phyloP scores from a whole-genome alignment of 1,140 invertebrate genomes.

The Ceratoteleas bidentatus region DNA sequence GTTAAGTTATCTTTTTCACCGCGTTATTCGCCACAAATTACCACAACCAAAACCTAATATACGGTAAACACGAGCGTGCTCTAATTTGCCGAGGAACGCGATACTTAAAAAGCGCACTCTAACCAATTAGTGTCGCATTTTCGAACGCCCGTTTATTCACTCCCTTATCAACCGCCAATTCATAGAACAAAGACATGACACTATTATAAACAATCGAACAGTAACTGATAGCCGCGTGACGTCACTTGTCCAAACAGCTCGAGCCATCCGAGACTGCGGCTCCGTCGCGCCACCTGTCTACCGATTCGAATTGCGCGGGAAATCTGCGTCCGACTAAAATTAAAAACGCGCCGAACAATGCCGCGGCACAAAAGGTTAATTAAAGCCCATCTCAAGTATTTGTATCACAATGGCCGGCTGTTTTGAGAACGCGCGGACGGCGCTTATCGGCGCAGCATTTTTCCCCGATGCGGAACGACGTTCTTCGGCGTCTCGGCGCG shows the following conservation, averaged over 20 bases:
- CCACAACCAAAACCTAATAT: conserved; percentile 20
- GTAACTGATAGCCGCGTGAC: background rate
- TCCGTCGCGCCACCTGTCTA: too few relatives aligned
- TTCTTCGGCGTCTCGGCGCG: conserved; percentile 51
- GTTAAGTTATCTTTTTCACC: too few relatives aligned
- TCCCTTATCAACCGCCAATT: conserved; percentile 1
- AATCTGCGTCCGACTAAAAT: conserved; percentile 16
- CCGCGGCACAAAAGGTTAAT: conserved; percentile 38
- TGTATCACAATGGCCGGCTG: conserved; percentile 28
- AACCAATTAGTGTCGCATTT: conserved; percentile 34
- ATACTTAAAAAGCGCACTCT: conserved; percentile 38
- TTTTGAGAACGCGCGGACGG: conserved; percentile 25
- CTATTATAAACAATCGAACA: background rate
- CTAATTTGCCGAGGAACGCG: conserved; percentile 12
- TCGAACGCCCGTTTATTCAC: conserved; percentile 18
- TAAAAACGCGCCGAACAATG: conserved; percentile 10
- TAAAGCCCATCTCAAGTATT: conserved; percentile 44
- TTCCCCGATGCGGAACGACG: conserved; percentile 28
- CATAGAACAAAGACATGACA: conserved; percentile 8
- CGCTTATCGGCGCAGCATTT: conserved; percentile 26
- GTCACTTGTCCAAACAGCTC: too few relatives aligned
- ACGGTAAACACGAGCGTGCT: conserved; percentile 11
- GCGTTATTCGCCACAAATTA: conserved; percentile 3
- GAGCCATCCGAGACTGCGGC: too few relatives aligned
- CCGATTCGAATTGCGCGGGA: background rate